Base-by-base conservation (phyloP, 2,888 invertebrate genomes). In the Hypena proboscidalis region DNA sequence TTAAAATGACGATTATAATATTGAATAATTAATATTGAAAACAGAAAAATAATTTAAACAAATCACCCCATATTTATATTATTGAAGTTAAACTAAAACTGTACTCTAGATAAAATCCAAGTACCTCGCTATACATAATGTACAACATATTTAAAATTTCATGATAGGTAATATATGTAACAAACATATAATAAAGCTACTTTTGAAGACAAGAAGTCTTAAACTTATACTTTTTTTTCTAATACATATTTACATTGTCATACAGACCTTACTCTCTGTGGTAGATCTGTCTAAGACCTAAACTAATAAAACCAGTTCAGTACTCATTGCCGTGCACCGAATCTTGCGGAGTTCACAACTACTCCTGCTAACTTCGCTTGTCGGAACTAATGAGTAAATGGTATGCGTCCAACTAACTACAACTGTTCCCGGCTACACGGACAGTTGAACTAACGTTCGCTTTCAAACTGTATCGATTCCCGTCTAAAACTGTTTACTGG, bases 301-400 rank as follows among this genome's bases (percentile, higher is more conserved):
- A 64, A 57, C 61, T 48, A 58, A 61, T 62, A 48, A 61, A 65
- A 52, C 45, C 29, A 39, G 46, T 46, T 58, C 52, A 58, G 47
- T 53, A 43, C 52, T 62, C 51, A 58, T 69, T 49, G 46, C 48
- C 42, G 56, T 67, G 50, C 57, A 59, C 45, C 49, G 37, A 58
- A 58, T 63, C 63, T 56, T 54, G 48, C 27, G 19, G 21, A 58
- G 55, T 52, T 62, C 43, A 47, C 42, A 35, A 67, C 69, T 69
- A 15, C 23, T 31, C 54, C 19, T 11, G 42, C 22, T 45, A 65
- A 72, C 61, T 73, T 77, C 30, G 47, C 58, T 63, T 62, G 61
- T 55, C 32, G 47, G 58, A 71, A 75, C 76, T 78, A 78, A 76
- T 80, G 74, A 75, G 76, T 71, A 66, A 75, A 76, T 68, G 69